Percentiles rank a stretch among this genome's conserved stretches.
phyloP scores from a whole-genome alignment of 2,797 vertebrate genomes.

The Megaceryle alcyon region DNA sequence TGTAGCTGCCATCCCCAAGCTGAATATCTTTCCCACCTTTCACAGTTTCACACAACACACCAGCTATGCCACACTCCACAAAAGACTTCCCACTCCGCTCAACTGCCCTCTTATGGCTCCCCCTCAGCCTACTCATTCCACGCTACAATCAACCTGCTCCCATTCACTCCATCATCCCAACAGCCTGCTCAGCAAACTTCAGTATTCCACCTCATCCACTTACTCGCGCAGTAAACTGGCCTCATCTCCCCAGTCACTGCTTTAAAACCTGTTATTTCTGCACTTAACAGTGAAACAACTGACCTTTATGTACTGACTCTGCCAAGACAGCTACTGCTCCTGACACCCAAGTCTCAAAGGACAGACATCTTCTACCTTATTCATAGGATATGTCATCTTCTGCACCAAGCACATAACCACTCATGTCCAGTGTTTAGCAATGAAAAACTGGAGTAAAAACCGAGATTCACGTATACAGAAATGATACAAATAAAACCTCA shows the following conservation, averaged over 20 bases:
- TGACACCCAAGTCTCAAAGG: neutral
- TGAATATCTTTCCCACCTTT: neutral
- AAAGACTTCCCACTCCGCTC: neutral
- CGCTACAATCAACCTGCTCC: neutral
- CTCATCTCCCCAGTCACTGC: neutral
- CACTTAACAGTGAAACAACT: accelerated
- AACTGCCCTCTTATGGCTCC: neutral
- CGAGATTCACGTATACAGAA: neutral
- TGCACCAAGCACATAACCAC: neutral
- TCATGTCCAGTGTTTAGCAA: neutral
- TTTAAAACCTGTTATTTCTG: neutral
- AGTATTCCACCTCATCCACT: neutral
- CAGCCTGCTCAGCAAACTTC: accelerated
- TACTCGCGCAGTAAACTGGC: neutral
- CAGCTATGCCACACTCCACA: neutral
- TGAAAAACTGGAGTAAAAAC: neutral
- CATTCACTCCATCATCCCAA: neutral
- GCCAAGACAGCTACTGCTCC: neutral
- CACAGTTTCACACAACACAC: neutral
- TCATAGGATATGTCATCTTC: neutral
- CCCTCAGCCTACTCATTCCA: neutral
- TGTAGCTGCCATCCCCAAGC: neutral
- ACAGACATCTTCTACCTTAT: neutral
- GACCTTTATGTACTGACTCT: neutral
- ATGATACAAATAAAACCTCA: neutral